phyloP scores from a whole-genome alignment of 2,888 invertebrate genomes.

The Eupithecia pulchellata region DNA sequence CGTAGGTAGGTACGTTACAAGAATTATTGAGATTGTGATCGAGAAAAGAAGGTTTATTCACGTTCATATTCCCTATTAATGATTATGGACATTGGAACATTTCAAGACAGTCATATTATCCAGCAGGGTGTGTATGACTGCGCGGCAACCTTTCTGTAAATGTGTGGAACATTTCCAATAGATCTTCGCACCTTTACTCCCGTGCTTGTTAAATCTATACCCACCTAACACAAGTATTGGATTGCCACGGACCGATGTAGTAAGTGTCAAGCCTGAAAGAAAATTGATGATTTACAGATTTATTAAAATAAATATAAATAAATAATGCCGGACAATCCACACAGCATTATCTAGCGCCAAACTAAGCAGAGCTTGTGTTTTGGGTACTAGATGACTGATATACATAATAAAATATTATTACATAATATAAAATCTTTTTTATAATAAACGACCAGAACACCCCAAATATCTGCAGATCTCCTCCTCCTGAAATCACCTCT shows the following conservation, averaged over 20 bases:
- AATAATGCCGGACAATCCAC: too few relatives aligned
- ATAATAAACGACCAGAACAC: too few relatives aligned
- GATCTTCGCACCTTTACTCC: constrained; percentile 8
- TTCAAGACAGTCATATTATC: constrained; percentile 3
- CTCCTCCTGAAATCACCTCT: too few relatives aligned
- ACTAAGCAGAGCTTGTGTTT: too few relatives aligned
- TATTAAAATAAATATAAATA: too few relatives aligned
- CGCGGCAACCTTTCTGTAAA: constrained; percentile 19
- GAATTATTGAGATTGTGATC: background rate
- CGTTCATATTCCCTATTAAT: background rate
- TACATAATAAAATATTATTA: too few relatives aligned
- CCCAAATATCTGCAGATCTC: too few relatives aligned
- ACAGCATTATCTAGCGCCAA: too few relatives aligned
- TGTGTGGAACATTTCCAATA: constrained; percentile 20
- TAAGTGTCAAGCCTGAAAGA: background rate
- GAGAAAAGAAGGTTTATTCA: background rate
- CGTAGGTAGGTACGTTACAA: too few relatives aligned
- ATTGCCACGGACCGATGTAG: constrained; percentile 13
- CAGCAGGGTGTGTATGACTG: constrained; percentile 10
- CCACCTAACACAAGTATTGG: constrained; percentile 15
- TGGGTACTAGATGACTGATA: too few relatives aligned
- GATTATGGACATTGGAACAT: constrained; percentile 16
- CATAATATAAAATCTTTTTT: too few relatives aligned
- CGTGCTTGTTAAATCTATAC: constrained; percentile 4
- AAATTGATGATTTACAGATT: background rate